Conservation (phyloP, 2,888 invertebrate genomes). For the Encarsia formosa region DNA sequence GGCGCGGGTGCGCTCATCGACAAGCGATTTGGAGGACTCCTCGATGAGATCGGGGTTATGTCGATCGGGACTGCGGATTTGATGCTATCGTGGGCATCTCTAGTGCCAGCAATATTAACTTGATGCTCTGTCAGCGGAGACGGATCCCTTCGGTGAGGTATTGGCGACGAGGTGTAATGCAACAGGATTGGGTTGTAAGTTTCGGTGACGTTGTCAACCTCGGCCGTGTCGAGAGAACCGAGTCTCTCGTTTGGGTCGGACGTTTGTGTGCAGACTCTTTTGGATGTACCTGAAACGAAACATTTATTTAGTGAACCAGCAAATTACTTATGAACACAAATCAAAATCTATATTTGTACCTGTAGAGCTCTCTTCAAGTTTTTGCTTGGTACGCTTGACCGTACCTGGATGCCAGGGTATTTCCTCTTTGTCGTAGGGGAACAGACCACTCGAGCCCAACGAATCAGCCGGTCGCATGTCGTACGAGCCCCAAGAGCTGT, state of each 20-base stretch:
- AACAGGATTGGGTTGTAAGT: constrained; percentile 45
- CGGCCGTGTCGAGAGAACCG: constrained; percentile 23
- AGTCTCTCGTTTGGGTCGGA: constrained; percentile 30
- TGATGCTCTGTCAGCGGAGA: constrained; percentile 29
- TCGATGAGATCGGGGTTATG: constrained; percentile 25
- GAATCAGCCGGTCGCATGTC: constrained; percentile 56
- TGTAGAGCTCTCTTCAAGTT: constrained; percentile 59
- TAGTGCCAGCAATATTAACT: not conserved
- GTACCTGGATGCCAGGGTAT: constrained; percentile 67
- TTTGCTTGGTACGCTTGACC: constrained; percentile 67
- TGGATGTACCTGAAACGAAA: constrained; percentile 36
- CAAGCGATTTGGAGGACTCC: constrained; percentile 30
- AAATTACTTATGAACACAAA: too few relatives aligned
- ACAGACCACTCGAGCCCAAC: constrained; percentile 52
- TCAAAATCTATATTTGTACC: not conserved
- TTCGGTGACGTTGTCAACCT: constrained; percentile 39
- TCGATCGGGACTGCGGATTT: constrained; percentile 24
- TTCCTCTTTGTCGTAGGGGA: constrained; percentile 59
- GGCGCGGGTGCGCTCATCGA: constrained; percentile 47
- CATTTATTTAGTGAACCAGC: not conserved
- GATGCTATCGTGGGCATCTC: not conserved
- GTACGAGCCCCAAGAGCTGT: constrained; percentile 70
- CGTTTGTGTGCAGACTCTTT: constrained; percentile 45
- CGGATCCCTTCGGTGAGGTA: constrained; percentile 38
- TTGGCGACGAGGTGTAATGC: constrained; percentile 45